A percentile compares a stretch with the other conserved stretches of the same genome.
Conservation (phyloP, 2,888 invertebrate genomes). For the Hoplodrina ambigua region DNA sequence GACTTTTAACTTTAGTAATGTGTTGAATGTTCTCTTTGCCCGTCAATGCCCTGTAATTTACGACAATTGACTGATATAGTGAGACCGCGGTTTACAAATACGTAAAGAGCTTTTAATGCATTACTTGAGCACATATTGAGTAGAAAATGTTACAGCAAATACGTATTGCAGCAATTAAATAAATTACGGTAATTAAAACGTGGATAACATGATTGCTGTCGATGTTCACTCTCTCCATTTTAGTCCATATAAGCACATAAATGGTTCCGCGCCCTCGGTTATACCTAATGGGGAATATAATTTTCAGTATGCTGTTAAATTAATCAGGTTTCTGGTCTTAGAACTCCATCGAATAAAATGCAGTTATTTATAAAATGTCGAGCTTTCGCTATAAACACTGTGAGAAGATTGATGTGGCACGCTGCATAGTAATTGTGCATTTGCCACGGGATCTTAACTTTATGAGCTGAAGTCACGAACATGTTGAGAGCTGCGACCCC, state of each 20-base stretch:
- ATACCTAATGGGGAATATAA: constrained; percentile 49
- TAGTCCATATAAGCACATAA: constrained; percentile 49
- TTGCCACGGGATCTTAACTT: constrained; percentile 61
- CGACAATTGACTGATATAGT: constrained; percentile 64
- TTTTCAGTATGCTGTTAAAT: constrained; percentile 50
- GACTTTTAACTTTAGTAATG: constrained; percentile 66
- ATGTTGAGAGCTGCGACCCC: constrained; percentile 46
- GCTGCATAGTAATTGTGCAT: constrained; percentile 67
- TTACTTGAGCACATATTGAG: constrained; percentile 35
- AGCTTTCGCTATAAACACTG: constrained; percentile 54
- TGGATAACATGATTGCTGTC: constrained; percentile 56
- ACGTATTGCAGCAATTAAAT: constrained; percentile 66
- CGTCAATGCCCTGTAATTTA: constrained; percentile 64
- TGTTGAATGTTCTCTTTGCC: constrained; percentile 57
- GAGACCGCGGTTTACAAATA: constrained; percentile 65
- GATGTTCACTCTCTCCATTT: constrained; percentile 57
- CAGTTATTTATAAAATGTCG: constrained; percentile 25
- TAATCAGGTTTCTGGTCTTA: constrained; percentile 45
- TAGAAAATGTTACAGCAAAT: constrained; percentile 64
- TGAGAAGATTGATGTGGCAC: constrained; percentile 60
- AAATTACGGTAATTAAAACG: constrained; percentile 61
- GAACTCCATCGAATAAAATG: constrained; percentile 32
- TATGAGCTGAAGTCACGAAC: constrained; percentile 63
- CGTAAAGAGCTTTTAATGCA: constrained; percentile 62
- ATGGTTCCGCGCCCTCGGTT: constrained; percentile 45